phyloP scores from a whole-genome alignment of 2,888 invertebrate species.

The Pedicia rivosa region DNA sequence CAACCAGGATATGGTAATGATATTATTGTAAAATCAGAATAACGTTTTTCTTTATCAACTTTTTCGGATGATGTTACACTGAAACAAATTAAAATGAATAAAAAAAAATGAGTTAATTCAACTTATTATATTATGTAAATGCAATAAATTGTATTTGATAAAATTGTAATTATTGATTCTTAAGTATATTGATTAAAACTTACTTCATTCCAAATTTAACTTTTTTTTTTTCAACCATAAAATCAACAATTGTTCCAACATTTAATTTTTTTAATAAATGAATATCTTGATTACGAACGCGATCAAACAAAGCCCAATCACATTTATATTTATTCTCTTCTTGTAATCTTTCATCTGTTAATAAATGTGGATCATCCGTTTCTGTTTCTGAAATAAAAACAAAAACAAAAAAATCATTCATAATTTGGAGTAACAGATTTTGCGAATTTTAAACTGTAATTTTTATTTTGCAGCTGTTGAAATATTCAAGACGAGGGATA shows the following conservation, averaged over 20 bases:
- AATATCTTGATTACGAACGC: slow-evolving; percentile 49
- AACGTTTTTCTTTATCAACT: slow-evolving; percentile 60
- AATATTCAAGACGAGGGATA: no score
- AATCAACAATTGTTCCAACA: slow-evolving; percentile 57
- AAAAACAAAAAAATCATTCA: no score
- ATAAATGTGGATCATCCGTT: slow-evolving; percentile 9
- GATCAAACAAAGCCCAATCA: slow-evolving; percentile 43
- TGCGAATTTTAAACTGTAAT: no score
- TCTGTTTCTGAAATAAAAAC: no score
- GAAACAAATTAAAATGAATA: slow-evolving; percentile 16
- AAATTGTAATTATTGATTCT: background rate
- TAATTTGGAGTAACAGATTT: no score
- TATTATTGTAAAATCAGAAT: slow-evolving; percentile 52
- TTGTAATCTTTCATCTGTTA: slow-evolving; percentile 11
- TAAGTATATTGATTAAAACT: slow-evolving; percentile 31
- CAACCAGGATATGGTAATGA: slow-evolving; percentile 71
- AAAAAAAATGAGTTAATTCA: background rate
- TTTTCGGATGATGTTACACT: slow-evolving; percentile 73
- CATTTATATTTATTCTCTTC: slow-evolving; percentile 14
- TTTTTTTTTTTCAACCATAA: slow-evolving; percentile 75
- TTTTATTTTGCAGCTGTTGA: no score
- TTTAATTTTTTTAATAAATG: slow-evolving; percentile 49
- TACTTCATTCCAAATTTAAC: slow-evolving; percentile 67
- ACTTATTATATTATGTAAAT: background rate
- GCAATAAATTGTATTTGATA: background rate